Base-by-base conservation (phyloP, 2,888 invertebrate genomes). In the Latrodectus hesperus region DNA sequence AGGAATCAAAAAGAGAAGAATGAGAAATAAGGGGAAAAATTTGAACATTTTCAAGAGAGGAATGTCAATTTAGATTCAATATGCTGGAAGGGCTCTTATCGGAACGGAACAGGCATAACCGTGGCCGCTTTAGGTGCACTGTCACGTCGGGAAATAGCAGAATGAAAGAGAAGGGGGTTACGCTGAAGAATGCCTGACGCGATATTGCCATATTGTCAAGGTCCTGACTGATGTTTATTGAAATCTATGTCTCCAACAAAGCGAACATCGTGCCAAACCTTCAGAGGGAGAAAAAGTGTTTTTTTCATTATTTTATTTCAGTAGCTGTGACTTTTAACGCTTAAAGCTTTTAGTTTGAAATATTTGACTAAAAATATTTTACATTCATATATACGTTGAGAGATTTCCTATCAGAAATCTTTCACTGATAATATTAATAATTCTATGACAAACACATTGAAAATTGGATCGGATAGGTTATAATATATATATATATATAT, bases 51-150 rank as follows among this genome's bases (percentile, higher is more conserved):
- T 55, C 16, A 60, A 22, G 60, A 17, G 60, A 75, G 26, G 75
- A 75, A 75, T 75, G 75, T 55, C 75, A 60, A 75, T 60, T 75
- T 60, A 16, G 55, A 75, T 75, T 75, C 75, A 75, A 75, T 75
- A 75, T 75, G 53, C 75, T 38, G n/a, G 60, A 53, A 75, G 26
- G 75, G 60, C 38, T 75, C 75, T 75, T 75, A 75, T 75, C 75
- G 22, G 26, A n/a, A n/a, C 26, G 10, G 75, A 75, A 60, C 75
- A 75, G 60, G 60, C 75, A 73, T 60, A 26, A 22, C 38, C 16
- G 26, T 11, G 10, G 22, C 26, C 75, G 14, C 22, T 75, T 75
- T 75, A 52, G 55, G 22, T 6, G 17, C 26, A 55, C 16, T 22
- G 75, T 75, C 75, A 75, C 75, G 75, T 75, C 16, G 5, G 14